Percentiles rank a stretch among this genome's conserved stretches.
These are phyloP conservation scores for Momotus momota DNA, from an alignment of 2,797 vertebrate species.

Conservation along the genomic window DNA sequence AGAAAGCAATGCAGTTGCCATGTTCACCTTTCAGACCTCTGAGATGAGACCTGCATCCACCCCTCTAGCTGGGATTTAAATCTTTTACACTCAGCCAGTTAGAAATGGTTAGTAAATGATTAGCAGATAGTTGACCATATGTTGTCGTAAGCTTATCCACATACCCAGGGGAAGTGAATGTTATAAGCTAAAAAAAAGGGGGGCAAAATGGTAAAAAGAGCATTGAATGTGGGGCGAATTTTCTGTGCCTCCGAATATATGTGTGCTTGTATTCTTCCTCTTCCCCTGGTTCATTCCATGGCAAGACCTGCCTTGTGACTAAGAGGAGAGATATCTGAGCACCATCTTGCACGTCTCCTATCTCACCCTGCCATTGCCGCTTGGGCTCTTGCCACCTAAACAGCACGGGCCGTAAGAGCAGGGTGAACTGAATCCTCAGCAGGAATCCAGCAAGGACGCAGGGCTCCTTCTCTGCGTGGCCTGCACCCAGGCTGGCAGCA, in stretches of 20 bases:
- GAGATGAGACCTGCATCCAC: neutral
- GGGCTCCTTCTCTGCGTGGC: neutral
- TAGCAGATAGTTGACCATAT: neutral
- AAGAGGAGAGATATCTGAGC: neutral
- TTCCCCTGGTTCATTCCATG: neutral
- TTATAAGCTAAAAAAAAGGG: neutral
- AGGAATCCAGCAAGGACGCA: neutral
- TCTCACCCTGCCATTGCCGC: neutral
- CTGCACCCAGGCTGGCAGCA: slow-evolving; percentile 45
- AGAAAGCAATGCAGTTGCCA: neutral
- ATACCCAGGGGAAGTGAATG: neutral
- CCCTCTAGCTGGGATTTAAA: neutral
- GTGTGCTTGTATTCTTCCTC: neutral
- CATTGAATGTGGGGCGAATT: neutral
- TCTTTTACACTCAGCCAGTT: neutral
- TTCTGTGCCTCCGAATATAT: neutral
- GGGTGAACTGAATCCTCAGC: neutral
- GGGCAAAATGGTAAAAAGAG: neutral
- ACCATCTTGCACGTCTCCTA: accelerated
- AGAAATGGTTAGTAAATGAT: neutral
- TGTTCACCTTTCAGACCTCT: neutral
- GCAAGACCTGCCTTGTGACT: neutral
- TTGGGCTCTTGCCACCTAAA: neutral
- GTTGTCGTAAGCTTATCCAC: neutral
- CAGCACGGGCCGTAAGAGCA: neutral